phyloP scores from a whole-genome alignment of 2,113 vertebrate species.

The Eublepharis macularius region DNA sequence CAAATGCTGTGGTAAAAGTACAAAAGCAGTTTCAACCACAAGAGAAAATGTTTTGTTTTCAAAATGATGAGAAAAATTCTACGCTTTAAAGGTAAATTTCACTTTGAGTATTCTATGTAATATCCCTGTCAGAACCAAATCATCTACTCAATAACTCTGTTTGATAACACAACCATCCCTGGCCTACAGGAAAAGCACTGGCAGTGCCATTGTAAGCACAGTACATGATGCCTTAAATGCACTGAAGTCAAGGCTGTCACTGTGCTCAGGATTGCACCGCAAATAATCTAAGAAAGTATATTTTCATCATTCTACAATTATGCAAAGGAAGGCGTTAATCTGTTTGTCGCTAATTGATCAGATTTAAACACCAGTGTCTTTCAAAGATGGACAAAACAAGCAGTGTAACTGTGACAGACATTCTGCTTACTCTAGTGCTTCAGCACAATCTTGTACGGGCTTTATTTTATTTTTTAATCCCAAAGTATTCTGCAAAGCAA shows the following conservation, averaged over 20 bases:
- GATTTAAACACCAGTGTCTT: not conserved
- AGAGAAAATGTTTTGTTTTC: not conserved
- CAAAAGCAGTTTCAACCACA: not conserved
- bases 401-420: not conserved
- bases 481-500: not conserved
- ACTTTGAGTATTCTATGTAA: not conserved
- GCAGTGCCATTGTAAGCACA: no score
- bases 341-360: not conserved
- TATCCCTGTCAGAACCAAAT: not conserved
- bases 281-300: no score
- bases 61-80: not conserved
- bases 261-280: no score
- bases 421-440: not conserved
- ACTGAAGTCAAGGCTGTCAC: no score
- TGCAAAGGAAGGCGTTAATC: not conserved
- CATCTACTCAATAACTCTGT: not conserved
- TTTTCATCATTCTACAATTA: no score
- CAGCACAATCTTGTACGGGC: not conserved
- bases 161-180: not conserved
- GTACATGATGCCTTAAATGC: no score
- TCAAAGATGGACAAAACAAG: not conserved
- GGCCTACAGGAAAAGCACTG: not conserved
- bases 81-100: not conserved
- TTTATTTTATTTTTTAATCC: not conserved
- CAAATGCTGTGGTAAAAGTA: not conserved